Percentiles rank a stretch among this genome's conserved stretches.
Conservation (phyloP, 2,888 invertebrate species). For the Sarcophaga subvicina region DNA sequence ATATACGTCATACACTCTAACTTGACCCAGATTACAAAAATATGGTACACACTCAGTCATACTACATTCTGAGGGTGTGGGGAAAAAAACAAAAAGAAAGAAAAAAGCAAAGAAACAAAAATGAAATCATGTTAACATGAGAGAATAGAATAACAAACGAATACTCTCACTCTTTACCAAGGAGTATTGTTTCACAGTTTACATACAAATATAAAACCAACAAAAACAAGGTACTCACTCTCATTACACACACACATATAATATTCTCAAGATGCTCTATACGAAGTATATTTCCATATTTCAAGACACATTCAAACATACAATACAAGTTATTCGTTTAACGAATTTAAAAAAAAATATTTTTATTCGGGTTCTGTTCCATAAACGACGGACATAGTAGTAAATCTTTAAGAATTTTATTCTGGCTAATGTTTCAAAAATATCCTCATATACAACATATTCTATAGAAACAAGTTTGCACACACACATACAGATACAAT, state of each 20-base stretch:
- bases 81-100: conserved; percentile 14
- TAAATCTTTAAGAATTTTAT: conserved; percentile 36
- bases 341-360: too few relatives aligned
- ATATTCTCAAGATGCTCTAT: conserved; percentile 26
- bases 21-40: conserved; percentile 66
- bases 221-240: background rate
- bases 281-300: conserved; percentile 7
- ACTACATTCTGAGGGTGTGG: too few relatives aligned
- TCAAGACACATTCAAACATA: background rate
- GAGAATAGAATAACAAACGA: conserved; percentile 41
- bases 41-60: conserved; percentile 45
- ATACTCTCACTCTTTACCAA: conserved; percentile 15
- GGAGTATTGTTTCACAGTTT: conserved; percentile 37
- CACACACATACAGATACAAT: conserved; percentile 1
- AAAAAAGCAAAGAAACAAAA: conserved; percentile 37
- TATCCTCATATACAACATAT: background rate
- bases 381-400: background rate
- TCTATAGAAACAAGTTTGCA: background rate
- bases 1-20: conserved; percentile 23
- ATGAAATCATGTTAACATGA: conserved; percentile 62
- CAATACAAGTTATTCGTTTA: too few relatives aligned
- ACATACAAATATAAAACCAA: conserved; percentile 27
- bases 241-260: background rate
- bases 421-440: conserved; percentile 39
- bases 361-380: too few relatives aligned